Evolutionary conservation across 2,888 invertebrate species (phyloP).

Genomic region (Perizoma affinitatum): DNA sequence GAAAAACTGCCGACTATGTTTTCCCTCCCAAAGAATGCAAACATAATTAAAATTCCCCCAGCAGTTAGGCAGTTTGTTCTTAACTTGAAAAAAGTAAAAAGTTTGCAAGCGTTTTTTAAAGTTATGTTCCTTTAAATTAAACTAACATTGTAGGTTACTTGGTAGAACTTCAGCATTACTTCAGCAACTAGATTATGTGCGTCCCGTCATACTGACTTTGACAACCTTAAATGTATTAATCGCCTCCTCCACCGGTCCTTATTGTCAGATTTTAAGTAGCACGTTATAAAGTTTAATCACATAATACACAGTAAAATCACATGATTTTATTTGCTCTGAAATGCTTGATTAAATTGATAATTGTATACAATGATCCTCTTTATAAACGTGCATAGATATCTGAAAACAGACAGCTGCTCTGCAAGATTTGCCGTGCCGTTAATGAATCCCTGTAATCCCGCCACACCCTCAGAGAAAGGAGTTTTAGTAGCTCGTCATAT

Average conservation of each 20-base stretch:
- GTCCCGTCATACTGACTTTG: too few relatives aligned
- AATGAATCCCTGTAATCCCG: neutral
- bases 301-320: too few relatives aligned
- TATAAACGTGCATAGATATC: neutral
- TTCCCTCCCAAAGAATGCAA: conserved; percentile 61
- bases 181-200: neutral
- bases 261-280: too few relatives aligned
- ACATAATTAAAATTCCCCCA: conserved; percentile 69
- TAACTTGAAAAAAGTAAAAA: conserved; percentile 32
- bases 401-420: neutral
- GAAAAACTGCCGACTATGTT: conserved; percentile 42
- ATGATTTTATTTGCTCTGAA: too few relatives aligned
- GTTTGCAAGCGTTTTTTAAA: conserved; percentile 18
- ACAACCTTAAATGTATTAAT: too few relatives aligned
- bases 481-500: too few relatives aligned
- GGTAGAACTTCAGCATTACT: neutral
- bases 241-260: too few relatives aligned
- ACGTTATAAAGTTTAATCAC: too few relatives aligned
- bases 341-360: too few relatives aligned
- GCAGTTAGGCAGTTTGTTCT: conserved; percentile 37
- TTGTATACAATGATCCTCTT: too few relatives aligned
- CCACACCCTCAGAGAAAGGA: neutral
- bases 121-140: conserved; percentile 27
- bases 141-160: conserved; percentile 3
- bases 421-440: neutral